Percentiles rank a stretch among this genome's conserved stretches.
Conservation (phyloP, 2,888 invertebrate species). For the Matsumyia berberina region DNA sequence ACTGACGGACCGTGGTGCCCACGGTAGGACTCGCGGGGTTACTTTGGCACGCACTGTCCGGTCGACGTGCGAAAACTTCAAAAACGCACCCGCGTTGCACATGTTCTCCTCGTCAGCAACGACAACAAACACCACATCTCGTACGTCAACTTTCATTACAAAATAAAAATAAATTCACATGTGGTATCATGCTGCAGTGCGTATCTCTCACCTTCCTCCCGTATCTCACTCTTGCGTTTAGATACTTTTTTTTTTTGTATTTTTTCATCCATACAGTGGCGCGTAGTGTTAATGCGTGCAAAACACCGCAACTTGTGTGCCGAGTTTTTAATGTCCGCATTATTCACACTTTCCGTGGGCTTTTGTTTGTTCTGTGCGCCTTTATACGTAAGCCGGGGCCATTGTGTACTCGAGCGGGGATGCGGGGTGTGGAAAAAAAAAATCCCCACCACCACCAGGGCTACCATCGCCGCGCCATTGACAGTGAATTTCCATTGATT, state of each 20-base stretch:
- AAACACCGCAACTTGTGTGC: constrained; percentile 65
- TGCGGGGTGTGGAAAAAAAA: constrained; percentile 27
- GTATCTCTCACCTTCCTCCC: constrained; percentile 42
- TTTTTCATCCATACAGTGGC: constrained; percentile 36
- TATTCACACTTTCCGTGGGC: constrained; percentile 75
- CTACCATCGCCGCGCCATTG: constrained; percentile 54
- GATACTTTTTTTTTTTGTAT: constrained; percentile 29
- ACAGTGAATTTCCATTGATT: constrained; percentile 76
- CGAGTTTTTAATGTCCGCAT: constrained; percentile 75
- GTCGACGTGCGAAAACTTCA: constrained; percentile 66
- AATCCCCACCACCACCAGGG: constrained; percentile 2
- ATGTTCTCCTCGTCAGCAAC: constrained; percentile 1
- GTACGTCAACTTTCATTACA: constrained; percentile 21
- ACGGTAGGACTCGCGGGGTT: constrained; percentile 9
- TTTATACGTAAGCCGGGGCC: constrained; percentile 29
- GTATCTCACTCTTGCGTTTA: constrained; percentile 12
- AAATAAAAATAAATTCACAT: constrained; percentile 9
- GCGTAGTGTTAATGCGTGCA: constrained; percentile 72
- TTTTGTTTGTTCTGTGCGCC: constrained; percentile 69
- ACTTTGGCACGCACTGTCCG: constrained; percentile 47
- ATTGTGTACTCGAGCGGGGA: constrained; percentile 24
- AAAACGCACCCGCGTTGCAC: constrained; percentile 42
- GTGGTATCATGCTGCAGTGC: constrained; percentile 45
- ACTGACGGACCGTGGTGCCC: constrained; percentile 14
- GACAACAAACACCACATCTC: constrained; percentile 2